These are phyloP conservation scores for Rhyzopertha dominica DNA, from an alignment of 1,140 invertebrate species.

Conservation along the genomic window DNA sequence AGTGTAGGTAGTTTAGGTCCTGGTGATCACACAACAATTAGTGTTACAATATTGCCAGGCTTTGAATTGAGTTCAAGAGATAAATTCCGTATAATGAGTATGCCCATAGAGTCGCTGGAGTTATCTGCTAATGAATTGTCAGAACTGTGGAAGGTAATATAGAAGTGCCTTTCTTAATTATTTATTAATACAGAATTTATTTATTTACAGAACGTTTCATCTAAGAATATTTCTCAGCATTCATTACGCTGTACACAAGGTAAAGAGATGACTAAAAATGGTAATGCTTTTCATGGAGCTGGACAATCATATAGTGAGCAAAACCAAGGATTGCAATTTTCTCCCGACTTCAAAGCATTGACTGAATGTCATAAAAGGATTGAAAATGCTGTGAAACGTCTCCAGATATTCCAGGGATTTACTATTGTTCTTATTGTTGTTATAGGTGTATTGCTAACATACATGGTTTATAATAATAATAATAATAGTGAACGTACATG, in stretches of 20 bases:
- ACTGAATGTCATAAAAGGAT: constrained; percentile 27
- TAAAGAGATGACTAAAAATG: constrained; percentile 31
- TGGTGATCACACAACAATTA: constrained; percentile 50
- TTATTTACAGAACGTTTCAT: constrained; percentile 29
- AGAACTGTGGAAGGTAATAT: constrained; percentile 60
- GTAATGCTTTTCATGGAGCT: constrained; percentile 18
- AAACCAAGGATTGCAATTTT: constrained; percentile 17
- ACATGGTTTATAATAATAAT: constrained; percentile 10
- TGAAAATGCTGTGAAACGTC: constrained; percentile 22
- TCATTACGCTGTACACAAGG: constrained; percentile 47
- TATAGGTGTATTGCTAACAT: constrained; percentile 22
- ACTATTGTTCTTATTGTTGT: constrained; percentile 26
- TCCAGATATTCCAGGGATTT: constrained; percentile 27
- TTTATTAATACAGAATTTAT: constrained; percentile 10
- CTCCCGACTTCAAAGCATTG: constrained; percentile 22
- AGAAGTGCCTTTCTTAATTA: constrained; percentile 7
- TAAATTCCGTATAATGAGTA: constrained; percentile 67
- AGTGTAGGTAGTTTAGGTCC: constrained; percentile 69
- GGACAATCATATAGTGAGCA: constrained; percentile 18
- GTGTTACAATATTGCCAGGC: constrained; percentile 52
- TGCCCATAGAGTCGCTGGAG: constrained; percentile 50
- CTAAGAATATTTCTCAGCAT: constrained; percentile 47
- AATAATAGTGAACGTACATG: too few species aligned
- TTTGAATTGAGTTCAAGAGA: constrained; percentile 54
- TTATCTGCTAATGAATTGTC: constrained; percentile 48